Evolutionary conservation across 2,797 vertebrate species (phyloP), one percentile per base, ranked within the genome.

Genomic region (Gymnoscopelus braueri): DNA sequence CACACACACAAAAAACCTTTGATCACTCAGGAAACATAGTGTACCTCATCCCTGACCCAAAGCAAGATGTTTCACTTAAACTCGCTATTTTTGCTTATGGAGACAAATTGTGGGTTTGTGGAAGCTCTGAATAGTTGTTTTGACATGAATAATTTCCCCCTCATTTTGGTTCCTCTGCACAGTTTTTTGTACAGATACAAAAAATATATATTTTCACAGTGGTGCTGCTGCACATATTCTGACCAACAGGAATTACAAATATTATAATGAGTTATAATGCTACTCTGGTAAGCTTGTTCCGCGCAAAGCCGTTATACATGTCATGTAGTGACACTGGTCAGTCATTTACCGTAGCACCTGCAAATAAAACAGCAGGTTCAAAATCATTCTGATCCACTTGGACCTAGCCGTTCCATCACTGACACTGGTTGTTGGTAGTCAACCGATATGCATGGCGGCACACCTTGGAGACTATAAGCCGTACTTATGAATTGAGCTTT

Each of bases 241-340:
- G 35, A 39, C 35, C 35, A 39, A 39, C 7, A 8, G 35, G 35
- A 39, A 5, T 39, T 77, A 74, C 68, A 84, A 87, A 77, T 85
- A 65, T 71, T 64, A 63, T 79, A 89, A 89, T 90, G 87, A 84
- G 83, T 61, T 77, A 66, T 81, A 85, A 83, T 86, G 71, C 80
- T 74, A 71, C 69, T 23, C 87, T 86, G 85, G 79, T 80, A 79
- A 66, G 75, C 74, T 60, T 13, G 63, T 78, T 72, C 72, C 57
- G 51, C 57, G 51, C 52, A 54, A 65, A 39, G 68, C 56, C 72
- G 74, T 79, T 61, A 60, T 68, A 68, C 13, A 69, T n/a, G 26
- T 55, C 3, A 1, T 49, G 14, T 51, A 64, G 57, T 68, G 70
- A 23, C 71, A 73, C 35, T 39, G 63, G 69, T 74, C 65, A 85